Evolutionary conservation across 2,888 invertebrate species (phyloP).

Genomic region (Ectemnius cavifrons): DNA sequence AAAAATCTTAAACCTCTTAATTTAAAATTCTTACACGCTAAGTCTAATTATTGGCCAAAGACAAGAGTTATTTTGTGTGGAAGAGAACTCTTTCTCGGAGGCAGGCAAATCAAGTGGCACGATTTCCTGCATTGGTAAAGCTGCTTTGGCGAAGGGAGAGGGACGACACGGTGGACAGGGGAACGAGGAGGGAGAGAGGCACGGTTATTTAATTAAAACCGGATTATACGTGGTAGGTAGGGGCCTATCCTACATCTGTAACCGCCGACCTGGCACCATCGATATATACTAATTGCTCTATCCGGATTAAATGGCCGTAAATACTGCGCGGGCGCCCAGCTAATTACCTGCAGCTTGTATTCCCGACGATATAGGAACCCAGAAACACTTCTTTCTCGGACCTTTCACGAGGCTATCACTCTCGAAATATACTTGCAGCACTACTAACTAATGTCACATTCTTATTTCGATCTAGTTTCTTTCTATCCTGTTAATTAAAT

Average conservation of each 20-base stretch:
- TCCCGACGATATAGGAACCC: slow-evolving; percentile 28
- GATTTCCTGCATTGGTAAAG: no score
- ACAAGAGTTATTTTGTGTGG: neutral
- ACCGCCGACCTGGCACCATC: slow-evolving; percentile 60
- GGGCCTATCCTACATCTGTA: slow-evolving; percentile 55
- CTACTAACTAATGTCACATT: no score
- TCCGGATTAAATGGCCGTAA: slow-evolving; percentile 65
- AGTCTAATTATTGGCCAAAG: no score
- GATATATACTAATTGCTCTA: slow-evolving; percentile 70
- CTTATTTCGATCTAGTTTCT: no score
- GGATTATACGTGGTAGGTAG: slow-evolving; percentile 68
- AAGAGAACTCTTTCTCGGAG: no score
- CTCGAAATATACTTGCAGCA: no score
- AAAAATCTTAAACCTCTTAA: no score
- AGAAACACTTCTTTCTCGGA: slow-evolving; percentile 25
- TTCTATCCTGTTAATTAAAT: no score
- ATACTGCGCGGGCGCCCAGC: slow-evolving; percentile 48
- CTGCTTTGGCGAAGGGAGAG: neutral
- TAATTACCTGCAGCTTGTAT: slow-evolving; percentile 56
- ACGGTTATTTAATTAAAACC: slow-evolving; percentile 76
- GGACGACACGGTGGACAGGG: neutral
- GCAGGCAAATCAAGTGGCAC: no score
- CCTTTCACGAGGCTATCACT: no score
- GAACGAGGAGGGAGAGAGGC: slow-evolving; percentile 32
- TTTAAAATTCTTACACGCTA: no score